Evolutionary conservation across 1,140 invertebrate genomes (phyloP), one percentile per base, ranked within the genome.

Genomic region (Eciton burchellii): DNA sequence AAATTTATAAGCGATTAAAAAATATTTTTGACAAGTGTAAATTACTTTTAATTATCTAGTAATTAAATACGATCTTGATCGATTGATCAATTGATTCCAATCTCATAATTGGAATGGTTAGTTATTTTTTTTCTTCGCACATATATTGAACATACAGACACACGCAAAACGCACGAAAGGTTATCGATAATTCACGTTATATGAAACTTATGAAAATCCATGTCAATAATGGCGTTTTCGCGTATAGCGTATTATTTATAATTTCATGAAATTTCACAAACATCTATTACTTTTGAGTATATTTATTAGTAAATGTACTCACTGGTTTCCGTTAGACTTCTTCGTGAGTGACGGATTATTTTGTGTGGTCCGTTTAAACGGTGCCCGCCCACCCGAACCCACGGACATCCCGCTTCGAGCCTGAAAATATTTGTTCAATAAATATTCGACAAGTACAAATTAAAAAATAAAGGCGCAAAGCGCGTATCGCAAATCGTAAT

Each of bases 371-470:
- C 88, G 82, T 19, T 86, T 90, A 90, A 86, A 82, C 68, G 85
- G 86, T 54, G 70, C 70, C 62, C 86, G 86, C 68, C 79, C 82
- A 74, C 82, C 86, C 82, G 88, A 85, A 66, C 79, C 86, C 84
- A 81, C 82, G 79, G 86, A 86, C 89, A 88, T 89, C 68, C 84
- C 86, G 88, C 82, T 84, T 77, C 85, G 88, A 89, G 85, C 47
- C 88, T 88, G 63, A 59, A 74, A 84, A n/a, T 3, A 56, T 43
- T 1, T 68, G 41, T 63, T 43, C 3, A 79, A 45, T 68, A 12
- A 76, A 4, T 19, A 52, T 11, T 24, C n/a, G 8, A 29, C n/a
- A 62, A 47, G 19, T 57, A 12, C 24, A 11, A 59, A 12, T 59
- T 57, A 14, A 52, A n/a, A 24, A 8, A n/a, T 52, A 6, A 35